Conservation (phyloP, 2,113 vertebrate genomes). For the Coreoperca whiteheadi region DNA sequence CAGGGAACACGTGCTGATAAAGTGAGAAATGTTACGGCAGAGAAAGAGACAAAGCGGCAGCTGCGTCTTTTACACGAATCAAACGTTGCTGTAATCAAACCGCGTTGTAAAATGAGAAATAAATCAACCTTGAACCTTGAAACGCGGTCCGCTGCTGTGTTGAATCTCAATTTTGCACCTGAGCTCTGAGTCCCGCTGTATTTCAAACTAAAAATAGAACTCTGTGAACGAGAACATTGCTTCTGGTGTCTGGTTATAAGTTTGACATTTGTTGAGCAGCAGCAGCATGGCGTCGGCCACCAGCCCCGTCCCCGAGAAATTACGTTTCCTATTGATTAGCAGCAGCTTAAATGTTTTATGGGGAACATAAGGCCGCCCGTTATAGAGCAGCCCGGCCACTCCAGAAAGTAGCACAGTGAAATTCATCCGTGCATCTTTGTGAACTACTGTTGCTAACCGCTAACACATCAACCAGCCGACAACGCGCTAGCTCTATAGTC, state of each 20-base stretch:
- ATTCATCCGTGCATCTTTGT: too few relatives aligned
- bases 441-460: too few relatives aligned
- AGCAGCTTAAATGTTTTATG: too few relatives aligned
- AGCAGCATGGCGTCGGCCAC: background rate
- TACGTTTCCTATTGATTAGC: too few relatives aligned
- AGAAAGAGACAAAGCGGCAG: background rate
- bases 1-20: background rate
- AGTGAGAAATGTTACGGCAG: background rate
- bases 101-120: too few relatives aligned
- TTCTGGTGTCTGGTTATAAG: background rate
- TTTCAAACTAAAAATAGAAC: background rate
- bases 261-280: background rate
- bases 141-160: background rate
- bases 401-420: too few relatives aligned
- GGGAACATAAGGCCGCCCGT: too few relatives aligned
- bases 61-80: slow-evolving; percentile 6
- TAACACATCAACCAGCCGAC: too few relatives aligned
- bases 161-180: background rate
- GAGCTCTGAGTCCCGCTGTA: background rate
- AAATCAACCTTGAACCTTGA: too few relatives aligned
- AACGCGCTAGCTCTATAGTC: too few relatives aligned
- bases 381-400: too few relatives aligned
- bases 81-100: too few relatives aligned
- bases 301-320: background rate
- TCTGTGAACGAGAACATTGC: background rate